Conservation (phyloP, 1,140 invertebrate genomes). For the Pseudobourletiella spinata region DNA sequence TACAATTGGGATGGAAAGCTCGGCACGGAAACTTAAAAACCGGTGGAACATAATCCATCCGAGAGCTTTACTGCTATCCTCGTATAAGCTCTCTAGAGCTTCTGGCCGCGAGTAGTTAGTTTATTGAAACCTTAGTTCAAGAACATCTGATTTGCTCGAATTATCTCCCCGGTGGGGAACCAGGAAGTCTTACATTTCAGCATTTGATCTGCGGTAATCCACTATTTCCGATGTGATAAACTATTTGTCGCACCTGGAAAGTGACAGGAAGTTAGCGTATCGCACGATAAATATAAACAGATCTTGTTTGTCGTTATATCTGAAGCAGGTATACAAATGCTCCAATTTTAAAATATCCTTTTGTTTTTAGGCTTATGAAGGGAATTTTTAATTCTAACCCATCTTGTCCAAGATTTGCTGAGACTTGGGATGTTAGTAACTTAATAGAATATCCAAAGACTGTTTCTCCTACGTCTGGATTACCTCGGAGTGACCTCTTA, state of each 20-base stretch:
- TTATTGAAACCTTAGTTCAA: background rate
- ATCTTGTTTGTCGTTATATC: background rate
- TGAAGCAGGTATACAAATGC: background rate
- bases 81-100: slow-evolving; percentile 20
- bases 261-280: background rate
- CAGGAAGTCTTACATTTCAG: background rate
- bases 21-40: background rate
- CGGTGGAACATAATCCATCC: background rate
- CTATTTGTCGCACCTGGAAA: background rate
- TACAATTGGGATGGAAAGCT: background rate
- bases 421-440: background rate
- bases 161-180: background rate
- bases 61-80: background rate
- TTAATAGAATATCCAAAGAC: background rate
- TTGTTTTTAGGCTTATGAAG: slow-evolving; percentile 5
- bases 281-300: background rate
- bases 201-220: slow-evolving; percentile 1
- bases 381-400: slow-evolving; percentile 11
- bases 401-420: background rate
- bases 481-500: background rate
- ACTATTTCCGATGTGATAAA: slow-evolving; percentile 3
- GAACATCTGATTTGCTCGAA: background rate
- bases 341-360: background rate
- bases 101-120: background rate
- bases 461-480: background rate